Base-by-base conservation (phyloP, 2,113 vertebrate species). In the Phycodurus eques region DNA sequence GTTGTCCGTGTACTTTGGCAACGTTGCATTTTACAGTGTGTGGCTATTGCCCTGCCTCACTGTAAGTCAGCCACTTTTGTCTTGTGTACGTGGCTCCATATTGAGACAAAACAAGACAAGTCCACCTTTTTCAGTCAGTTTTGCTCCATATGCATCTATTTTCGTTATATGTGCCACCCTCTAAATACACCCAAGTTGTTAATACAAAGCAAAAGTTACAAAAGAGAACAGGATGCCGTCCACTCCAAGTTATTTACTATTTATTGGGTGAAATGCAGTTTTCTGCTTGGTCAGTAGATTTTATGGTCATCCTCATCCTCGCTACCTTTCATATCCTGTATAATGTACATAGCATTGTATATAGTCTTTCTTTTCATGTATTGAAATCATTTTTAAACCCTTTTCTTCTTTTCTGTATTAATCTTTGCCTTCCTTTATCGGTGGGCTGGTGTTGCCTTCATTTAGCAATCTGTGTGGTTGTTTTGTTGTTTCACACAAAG, bases 301-400 rank as follows among this genome's bases (percentile, higher is more conserved):
- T 42, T 4, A 39, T 76, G 73, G 71, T 82, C 84, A 72, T 83
- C 81, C 82, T 73, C 80, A 75, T 73, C 60, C 61, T 78, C 8
- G 80, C 71, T 74, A 71, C 79, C 78, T 80, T 83, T 92, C 85
- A 76, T 87, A 80, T 88, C 85, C 85, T 91, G 86, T 90, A 82
- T 84, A 82, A 86, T 94, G 91, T 92, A 92, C 72, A 93, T 90
- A 92, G 42, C 3, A 73, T 74, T 93, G 91, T 93, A 92, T 80
- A 92, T 90, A 92, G 79, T 80, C 70, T 70, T 31, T 84, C 73
- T 64, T 68, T 72, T 68, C 46, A 33, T 74, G 64, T 57, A 71
- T 72, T 73, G 51, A 44, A 72, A 69, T 44, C 59, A 14, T 60
- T 79, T 80, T 74, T 78, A 8, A 75, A 51, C 64, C 69, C 44